Percentiles rank a stretch among this genome's conserved stretches.
Evolutionary conservation across 2,113 vertebrate genomes (phyloP).

Genomic region (Cygnus buccinator): DNA sequence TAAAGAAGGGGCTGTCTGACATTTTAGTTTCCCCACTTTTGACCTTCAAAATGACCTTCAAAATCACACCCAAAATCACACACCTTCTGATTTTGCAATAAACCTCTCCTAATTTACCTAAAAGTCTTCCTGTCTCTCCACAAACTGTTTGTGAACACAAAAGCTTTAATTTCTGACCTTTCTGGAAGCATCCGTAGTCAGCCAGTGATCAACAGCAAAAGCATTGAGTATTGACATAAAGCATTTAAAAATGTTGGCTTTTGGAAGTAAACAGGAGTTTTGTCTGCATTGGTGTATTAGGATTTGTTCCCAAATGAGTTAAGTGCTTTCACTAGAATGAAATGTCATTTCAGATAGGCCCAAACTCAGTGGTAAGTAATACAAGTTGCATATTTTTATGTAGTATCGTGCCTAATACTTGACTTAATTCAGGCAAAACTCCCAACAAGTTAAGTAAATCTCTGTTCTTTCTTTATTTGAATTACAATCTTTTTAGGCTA

Average conservation of each 20-base stretch:
- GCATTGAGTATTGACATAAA: not conserved
- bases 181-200: not conserved
- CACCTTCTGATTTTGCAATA: not conserved
- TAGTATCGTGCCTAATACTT: not conserved
- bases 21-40: not conserved
- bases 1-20: not conserved
- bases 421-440: not conserved
- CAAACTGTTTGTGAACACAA: not conserved
- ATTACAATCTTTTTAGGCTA: not conserved
- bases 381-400: not conserved
- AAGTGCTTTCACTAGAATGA: not conserved
- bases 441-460: not conserved
- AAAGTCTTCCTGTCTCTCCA: not conserved
- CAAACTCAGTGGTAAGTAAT: not conserved
- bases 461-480: not conserved
- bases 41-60: not conserved
- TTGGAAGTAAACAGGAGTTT: not conserved
- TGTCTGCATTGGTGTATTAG: not conserved
- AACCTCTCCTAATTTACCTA: not conserved
- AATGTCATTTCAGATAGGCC: not conserved
- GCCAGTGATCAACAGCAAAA: not conserved
- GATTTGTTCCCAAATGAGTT: not conserved
- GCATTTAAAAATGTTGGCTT: not conserved
- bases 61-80: not conserved
- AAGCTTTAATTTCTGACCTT: not conserved